phyloP scores from a whole-genome alignment of 2,113 vertebrate genomes.

The Hypomesus transpacificus region DNA sequence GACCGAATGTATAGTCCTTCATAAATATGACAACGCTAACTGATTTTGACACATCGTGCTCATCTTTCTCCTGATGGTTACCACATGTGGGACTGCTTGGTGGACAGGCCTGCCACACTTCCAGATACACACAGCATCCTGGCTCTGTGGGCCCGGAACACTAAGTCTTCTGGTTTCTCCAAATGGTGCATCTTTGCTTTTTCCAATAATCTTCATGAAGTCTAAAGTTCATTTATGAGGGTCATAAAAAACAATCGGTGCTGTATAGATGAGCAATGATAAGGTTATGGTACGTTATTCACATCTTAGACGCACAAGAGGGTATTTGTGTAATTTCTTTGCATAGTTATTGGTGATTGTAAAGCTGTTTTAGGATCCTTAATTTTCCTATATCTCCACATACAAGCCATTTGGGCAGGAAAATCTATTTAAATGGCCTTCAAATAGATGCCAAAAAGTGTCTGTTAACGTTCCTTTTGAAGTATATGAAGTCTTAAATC shows the following conservation, averaged over 20 bases:
- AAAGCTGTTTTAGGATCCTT: conserved; percentile 1
- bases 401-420: not conserved
- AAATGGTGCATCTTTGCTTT: conserved; percentile 25
- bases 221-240: too few species aligned
- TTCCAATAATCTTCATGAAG: conserved; percentile 6
- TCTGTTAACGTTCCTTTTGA: not conserved
- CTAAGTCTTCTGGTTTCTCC: conserved; percentile 26
- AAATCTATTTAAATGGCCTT: conserved; percentile 3
- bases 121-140: conserved; percentile 34
- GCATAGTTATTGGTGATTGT: not conserved
- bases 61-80: conserved; percentile 66
- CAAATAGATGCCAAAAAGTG: not conserved
- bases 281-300: too few species aligned
- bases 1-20: conserved; percentile 58
- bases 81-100: conserved; percentile 63
- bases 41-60: conserved; percentile 65
- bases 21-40: conserved; percentile 60
- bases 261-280: not conserved
- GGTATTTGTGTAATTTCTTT: too few species aligned
- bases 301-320: too few species aligned
- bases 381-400: conserved; percentile 7
- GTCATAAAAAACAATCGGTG: not conserved
- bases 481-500: not conserved
- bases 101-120: conserved; percentile 44
- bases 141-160: conserved; percentile 34